Base-by-base conservation (phyloP, 2,797 vertebrate species). In the Karalla daura region DNA sequence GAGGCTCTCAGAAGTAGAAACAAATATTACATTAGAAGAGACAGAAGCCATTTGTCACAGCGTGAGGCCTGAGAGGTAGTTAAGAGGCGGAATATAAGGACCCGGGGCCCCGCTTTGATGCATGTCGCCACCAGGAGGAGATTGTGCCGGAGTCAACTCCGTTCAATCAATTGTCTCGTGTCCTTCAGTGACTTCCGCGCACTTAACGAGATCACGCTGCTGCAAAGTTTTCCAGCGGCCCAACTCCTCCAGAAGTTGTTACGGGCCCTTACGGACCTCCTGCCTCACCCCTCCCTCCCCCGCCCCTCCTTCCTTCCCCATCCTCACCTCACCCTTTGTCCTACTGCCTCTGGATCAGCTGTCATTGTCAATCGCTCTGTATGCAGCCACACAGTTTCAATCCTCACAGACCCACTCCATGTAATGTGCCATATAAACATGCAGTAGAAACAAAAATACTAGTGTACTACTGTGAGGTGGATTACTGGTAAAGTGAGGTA, bases 11-110 rank as follows among this genome's bases (percentile, higher is more conserved):
- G 84, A 90, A 90, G 86, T 86, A 87, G 83, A 89, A 89, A 88
- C 89, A 91, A 91, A 92, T 91, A 91, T 92, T 91, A 87, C 87
- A 93, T 93, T 92, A 93, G 93, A 96, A 92, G 92, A 94, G 93
- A 95, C 93, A 94, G 90, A 85, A 89, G 78, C 92, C 93, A 95
- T 96, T 95, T 95, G 94, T 96, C 91, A 91, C 94, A 83, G 81
- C 78, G 51, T 65, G 83, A 90, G 81, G 66, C 85, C 87, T 89
- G 90, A 91, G 86, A 92, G 89, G 90, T 94, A 94, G 93, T 95
- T 95, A 89, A 88, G 84, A 87, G 91, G 78, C 82, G 77, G 87
- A 91, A 88, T 85, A 83, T 71, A 58, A 67, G 79, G 76, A 78
- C 74, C 64, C 63, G 49, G 73, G 81, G 67, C 66, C 74, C 5